phyloP scores from a whole-genome alignment of 2,797 vertebrate genomes.

The Rhynchotus rufescens region DNA sequence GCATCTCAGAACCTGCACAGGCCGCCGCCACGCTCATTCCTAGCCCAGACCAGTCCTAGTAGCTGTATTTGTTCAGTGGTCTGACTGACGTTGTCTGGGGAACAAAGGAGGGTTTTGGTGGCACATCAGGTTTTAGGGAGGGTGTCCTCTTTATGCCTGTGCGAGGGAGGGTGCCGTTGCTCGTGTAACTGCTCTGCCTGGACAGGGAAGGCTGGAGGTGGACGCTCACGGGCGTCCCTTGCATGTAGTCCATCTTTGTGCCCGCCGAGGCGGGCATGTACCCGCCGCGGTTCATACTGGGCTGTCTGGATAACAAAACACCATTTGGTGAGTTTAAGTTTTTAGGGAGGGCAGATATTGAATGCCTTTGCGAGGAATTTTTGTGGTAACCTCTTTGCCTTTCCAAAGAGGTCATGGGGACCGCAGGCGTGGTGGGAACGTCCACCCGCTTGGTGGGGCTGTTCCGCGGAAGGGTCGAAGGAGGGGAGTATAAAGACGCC shows the following conservation, averaged over 20 bases:
- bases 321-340: constrained; percentile 92
- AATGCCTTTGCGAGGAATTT: constrained; percentile 95
- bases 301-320: constrained; percentile 93
- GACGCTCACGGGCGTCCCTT: constrained; percentile 88
- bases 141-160: constrained; percentile 95
- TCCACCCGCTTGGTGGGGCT: constrained; percentile 98
- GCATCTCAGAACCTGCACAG: constrained; percentile 71
- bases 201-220: constrained; percentile 92
- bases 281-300: constrained; percentile 93
- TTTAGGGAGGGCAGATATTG: constrained; percentile 94
- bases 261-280: constrained; percentile 91
- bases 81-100: constrained; percentile 94
- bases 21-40: constrained; percentile 69
- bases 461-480: constrained; percentile 94
- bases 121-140: constrained; percentile 97
- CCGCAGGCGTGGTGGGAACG: constrained; percentile 90
- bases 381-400: constrained; percentile 94
- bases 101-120: constrained; percentile 96
- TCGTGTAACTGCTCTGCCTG: constrained; percentile 94
- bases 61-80: constrained; percentile 97
- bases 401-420: constrained; percentile 94
- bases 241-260: constrained; percentile 94
- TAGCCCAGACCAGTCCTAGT: constrained; percentile 82
- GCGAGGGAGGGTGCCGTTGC: constrained; percentile 94
- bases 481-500: constrained; percentile 96